Evolutionary conservation across 1,140 invertebrate genomes (phyloP).

Genomic region (Rhagoletis zephyria): DNA sequence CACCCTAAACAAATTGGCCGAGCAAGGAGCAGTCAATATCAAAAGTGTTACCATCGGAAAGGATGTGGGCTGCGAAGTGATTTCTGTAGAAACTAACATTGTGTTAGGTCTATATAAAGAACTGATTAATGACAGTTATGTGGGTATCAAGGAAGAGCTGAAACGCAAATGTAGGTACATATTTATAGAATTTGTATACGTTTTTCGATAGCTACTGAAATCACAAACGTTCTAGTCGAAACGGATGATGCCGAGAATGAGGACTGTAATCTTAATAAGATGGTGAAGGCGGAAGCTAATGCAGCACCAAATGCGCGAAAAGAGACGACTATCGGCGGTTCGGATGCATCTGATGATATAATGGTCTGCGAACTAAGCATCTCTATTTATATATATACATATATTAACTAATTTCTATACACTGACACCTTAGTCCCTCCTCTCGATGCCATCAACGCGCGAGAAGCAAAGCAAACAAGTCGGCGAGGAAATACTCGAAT

Average conservation of each 20-base stretch:
- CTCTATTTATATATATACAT: no score
- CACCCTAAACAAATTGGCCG: constrained; percentile 89
- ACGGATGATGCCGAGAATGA: constrained; percentile 54
- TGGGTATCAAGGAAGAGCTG: constrained; percentile 72
- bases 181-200: no score
- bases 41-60: constrained; percentile 78
- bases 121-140: constrained; percentile 68
- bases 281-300: constrained; percentile 33
- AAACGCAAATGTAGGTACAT: constrained; percentile 73
- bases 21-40: constrained; percentile 87
- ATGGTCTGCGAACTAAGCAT: constrained; percentile 74
- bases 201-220: no score
- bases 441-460: constrained; percentile 93
- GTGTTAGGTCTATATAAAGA: constrained; percentile 81
- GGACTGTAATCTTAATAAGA: constrained; percentile 34
- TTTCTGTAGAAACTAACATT: constrained; percentile 81
- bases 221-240: constrained; percentile 57
- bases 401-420: no score
- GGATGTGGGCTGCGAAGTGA: constrained; percentile 77
- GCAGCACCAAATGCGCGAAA: constrained; percentile 21
- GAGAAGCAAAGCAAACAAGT: constrained; percentile 96
- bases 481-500: constrained; percentile 94
- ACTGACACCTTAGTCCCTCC: constrained; percentile 78
- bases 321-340: neutral
- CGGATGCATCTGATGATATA: constrained; percentile 77